Evolutionary conservation across 2,797 vertebrate genomes (phyloP), one percentile per base, ranked within the genome.

Genomic region (Tamandua tetradactyla): DNA sequence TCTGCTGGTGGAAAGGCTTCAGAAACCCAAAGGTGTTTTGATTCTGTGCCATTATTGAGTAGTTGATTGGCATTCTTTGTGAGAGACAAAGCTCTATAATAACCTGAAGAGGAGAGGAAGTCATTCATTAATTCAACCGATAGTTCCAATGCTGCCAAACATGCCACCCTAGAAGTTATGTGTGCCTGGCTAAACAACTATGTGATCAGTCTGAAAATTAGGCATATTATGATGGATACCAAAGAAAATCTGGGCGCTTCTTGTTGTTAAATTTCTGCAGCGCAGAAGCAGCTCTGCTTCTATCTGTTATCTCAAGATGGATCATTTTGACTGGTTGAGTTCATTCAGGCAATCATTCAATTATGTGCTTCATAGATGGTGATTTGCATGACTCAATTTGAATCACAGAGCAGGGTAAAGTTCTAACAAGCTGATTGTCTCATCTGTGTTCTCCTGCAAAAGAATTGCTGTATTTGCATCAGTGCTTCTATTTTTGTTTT

Each of bases 381-480:
- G 27, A 12, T 68, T 13, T 49, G 37, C 80, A 12, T 13, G 55
- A 35, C 47, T 64, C 44, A 0, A 11, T 25, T 30, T 17, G 62
- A 69, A 37, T 15, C 17, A 7, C 10, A 32, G 42, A 62, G 62
- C 7, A 0, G 27, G 64, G 80, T 0, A 8, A 25, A 11, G 76
- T 22, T 55, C 15, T 11, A 55, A n/a, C 20, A 37, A 30, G 75
- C 37, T 8, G 57, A 4, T 4, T 2, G 0, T 30, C n/a, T 5
- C 40, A 32, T 12, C 76, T 47, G 57, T 20, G 52, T 59, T 47
- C 69, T 52, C 86, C 14, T 11, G 25, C 32, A 11, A 23, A 55
- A 42, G 5, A 14, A 1, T 10, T 11, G 20, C 57, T 3, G 1
- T 42, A 14, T 0, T 2, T 1, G 14, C 20, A 20, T 69, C n/a